phyloP scores from a whole-genome alignment of 1,140 invertebrate species.

The Hylyphantes graminicola region DNA sequence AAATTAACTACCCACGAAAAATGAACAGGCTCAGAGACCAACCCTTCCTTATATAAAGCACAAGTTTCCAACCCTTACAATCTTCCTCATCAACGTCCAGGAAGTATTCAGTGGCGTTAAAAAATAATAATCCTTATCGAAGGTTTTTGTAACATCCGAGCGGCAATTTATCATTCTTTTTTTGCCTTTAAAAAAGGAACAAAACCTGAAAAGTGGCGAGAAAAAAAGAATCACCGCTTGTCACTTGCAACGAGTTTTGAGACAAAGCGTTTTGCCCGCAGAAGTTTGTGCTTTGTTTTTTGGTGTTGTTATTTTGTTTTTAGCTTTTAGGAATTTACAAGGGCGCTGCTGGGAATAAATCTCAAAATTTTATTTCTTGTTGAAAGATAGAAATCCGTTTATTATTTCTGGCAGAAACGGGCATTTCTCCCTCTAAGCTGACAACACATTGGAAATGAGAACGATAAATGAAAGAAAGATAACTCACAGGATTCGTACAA shows the following conservation, averaged over 20 bases:
- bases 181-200: neutral
- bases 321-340: slow-evolving; percentile 47
- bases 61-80: neutral
- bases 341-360: slow-evolving; percentile 30
- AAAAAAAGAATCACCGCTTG: slow-evolving; percentile 38
- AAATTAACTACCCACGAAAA: no score
- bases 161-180: slow-evolving; percentile 25
- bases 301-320: neutral
- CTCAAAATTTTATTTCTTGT: slow-evolving; percentile 32
- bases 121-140: slow-evolving; percentile 47
- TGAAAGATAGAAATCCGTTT: neutral
- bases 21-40: no score
- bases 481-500: no score
- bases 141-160: slow-evolving; percentile 42
- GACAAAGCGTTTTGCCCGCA: slow-evolving; percentile 45
- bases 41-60: no score
- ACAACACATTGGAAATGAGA: neutral
- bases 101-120: slow-evolving; percentile 39
- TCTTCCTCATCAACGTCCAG: slow-evolving; percentile 34
- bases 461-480: slow-evolving; percentile 2
- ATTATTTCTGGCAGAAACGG: slow-evolving; percentile 28
- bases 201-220: neutral
- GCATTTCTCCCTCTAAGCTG: no score
- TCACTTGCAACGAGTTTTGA: slow-evolving; percentile 47
- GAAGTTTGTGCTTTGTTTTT: slow-evolving; percentile 28